Base-by-base conservation (phyloP, 2,113 vertebrate species). In the Eclectus roratus region DNA sequence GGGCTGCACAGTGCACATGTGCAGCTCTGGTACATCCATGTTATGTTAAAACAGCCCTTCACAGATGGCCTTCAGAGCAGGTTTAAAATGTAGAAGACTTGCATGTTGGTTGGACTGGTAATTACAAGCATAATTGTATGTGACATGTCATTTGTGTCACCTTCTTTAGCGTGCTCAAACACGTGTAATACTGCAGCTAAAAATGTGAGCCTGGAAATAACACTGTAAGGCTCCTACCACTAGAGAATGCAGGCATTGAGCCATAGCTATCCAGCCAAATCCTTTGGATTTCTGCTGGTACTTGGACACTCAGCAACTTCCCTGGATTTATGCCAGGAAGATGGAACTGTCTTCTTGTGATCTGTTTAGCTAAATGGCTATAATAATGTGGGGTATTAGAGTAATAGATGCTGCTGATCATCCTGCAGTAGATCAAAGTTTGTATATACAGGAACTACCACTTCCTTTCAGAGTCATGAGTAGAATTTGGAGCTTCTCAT, bases 321-420 rank as follows among this genome's bases (percentile, higher is more conserved):
- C 27, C 50, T 96, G 95, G 71, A 17, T 72, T 91, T 76, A 91
- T 90, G 61, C 93, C 97, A 89, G 74, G 60, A 88, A 50, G 72
- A 88, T 91, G 47, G 83, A 88, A 29, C 74, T 70, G 63, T 96
- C 47, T 88, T 72, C 88, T 25, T 80, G 47, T 85, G 94, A 79
- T 94, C 95, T 95, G 43, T 95, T 96, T 79, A 86, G 91, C 88
- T 93, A 83, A 95, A 93, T 91, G 79, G 66, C 70, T 80, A 0
- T 95, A 95, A 93, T 96, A 71, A 96, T 41, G 39, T 70, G 71
- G 80, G 14, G 18, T 95, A 85, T 96, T 94, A 83, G 64, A 74
- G 80, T 84, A 94, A 84, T 39, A 94, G 95, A 92, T 93, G 91
- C 94, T 92, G 78, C 71, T 94, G 95, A 76, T 93, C 73, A 71